Evolutionary conservation across 2,113 vertebrate species (phyloP).

Genomic region (Steatornis caripensis): DNA sequence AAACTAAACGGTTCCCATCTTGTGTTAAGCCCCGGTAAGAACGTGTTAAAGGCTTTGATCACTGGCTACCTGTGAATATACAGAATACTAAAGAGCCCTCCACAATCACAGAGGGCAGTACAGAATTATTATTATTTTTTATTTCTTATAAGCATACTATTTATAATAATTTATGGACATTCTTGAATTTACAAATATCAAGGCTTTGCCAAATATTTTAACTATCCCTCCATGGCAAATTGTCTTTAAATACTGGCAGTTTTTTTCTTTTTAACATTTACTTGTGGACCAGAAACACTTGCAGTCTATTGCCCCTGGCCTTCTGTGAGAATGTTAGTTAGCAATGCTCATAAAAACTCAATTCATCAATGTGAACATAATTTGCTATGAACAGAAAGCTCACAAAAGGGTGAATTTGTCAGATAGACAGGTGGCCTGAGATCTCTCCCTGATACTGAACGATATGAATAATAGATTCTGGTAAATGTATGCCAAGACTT

Average conservation of each 20-base stretch:
- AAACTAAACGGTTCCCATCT: not conserved
- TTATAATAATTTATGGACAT: conserved; percentile 74
- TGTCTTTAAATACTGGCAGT: conserved; percentile 77
- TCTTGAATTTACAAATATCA: conserved; percentile 77
- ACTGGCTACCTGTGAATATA: conserved; percentile 63
- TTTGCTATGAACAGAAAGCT: conserved; percentile 99
- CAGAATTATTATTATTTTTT: conserved; percentile 62
- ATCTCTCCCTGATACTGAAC: conserved; percentile 99
- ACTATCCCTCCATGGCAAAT: conserved; percentile 74
- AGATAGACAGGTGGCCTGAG: conserved; percentile 99
- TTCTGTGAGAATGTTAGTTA: conserved; percentile 92
- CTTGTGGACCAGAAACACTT: conserved; percentile 86
- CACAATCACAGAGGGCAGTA: not conserved
- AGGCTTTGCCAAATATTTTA: conserved; percentile 77
- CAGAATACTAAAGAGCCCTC: conserved; percentile 33
- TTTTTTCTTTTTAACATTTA: conserved; percentile 85
- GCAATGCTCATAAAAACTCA: conserved; percentile 99
- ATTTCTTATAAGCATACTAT: conserved; percentile 70
- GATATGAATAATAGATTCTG: conserved; percentile 99
- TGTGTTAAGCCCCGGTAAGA: not conserved
- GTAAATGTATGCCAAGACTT: conserved; percentile 99
- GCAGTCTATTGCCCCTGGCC: conserved; percentile 90
- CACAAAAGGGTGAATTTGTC: conserved; percentile 99
- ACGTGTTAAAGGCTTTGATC: conserved; percentile 23
- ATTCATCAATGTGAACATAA: conserved; percentile 99